These are phyloP conservation scores for Dendrolimus kikuchii DNA, from an alignment of 1,140 invertebrate genomes.

Conservation along the genomic window DNA sequence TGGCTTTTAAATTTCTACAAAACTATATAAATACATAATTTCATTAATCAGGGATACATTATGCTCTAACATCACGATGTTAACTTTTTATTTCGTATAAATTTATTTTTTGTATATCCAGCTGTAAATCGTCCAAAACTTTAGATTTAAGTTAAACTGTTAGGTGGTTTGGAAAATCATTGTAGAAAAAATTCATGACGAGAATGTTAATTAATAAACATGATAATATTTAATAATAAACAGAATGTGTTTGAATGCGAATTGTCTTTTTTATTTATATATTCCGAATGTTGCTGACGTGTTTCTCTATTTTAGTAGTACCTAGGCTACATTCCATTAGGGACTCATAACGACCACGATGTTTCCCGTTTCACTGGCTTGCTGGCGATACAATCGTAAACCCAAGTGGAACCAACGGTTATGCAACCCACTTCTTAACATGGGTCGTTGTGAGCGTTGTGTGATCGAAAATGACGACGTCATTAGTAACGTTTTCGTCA, in stretches of 20 bases:
- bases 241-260: conserved; percentile 55
- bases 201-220: conserved; percentile 45
- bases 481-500: too few relatives aligned
- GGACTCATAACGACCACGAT: too few relatives aligned
- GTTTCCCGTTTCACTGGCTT: too few relatives aligned
- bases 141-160: conserved; percentile 45
- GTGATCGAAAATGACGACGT: too few relatives aligned
- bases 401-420: too few relatives aligned
- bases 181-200: conserved; percentile 43
- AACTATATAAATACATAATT: conserved; percentile 16
- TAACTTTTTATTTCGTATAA: conserved; percentile 5
- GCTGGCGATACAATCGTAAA: too few relatives aligned
- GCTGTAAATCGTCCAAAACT: conserved; percentile 10
- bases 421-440: too few relatives aligned
- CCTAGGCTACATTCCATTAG: too few relatives aligned
- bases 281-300: neutral
- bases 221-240: conserved; percentile 56
- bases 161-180: conserved; percentile 63
- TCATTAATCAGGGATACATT: conserved; percentile 4
- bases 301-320: too few relatives aligned
- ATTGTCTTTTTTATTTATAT: conserved; percentile 25
- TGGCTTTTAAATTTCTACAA: conserved; percentile 27
- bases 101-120: too few relatives aligned
- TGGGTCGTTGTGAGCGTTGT: too few relatives aligned
- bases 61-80: too few relatives aligned